phyloP scores from a whole-genome alignment of 2,113 vertebrate genomes.

The Rhegmatorhina hoffmannsi region DNA sequence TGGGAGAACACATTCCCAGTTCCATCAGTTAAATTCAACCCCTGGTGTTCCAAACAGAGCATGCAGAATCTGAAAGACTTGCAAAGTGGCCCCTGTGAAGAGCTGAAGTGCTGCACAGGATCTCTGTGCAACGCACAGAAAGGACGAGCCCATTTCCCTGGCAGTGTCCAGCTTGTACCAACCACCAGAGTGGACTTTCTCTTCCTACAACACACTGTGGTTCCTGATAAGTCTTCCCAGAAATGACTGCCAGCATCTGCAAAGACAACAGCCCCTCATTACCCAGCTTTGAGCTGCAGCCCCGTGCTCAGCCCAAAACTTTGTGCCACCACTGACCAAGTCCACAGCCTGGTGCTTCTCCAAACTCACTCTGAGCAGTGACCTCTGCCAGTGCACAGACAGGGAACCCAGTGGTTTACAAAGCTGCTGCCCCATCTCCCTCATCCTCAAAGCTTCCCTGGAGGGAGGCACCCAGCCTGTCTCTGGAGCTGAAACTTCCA shows the following conservation, averaged over 20 bases:
- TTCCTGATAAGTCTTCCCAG: not conserved
- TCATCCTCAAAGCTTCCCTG: not conserved
- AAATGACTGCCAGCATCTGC: not conserved
- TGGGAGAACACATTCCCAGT: not conserved
- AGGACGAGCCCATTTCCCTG: not conserved
- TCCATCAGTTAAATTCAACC: not conserved
- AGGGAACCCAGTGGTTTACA: not conserved
- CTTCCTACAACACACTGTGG: not conserved
- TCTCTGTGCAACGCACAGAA: not conserved
- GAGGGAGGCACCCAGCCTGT: not conserved
- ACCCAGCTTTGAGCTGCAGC: not conserved
- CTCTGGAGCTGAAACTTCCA: not conserved
- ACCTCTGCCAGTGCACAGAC: not conserved
- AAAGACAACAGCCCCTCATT: not conserved
- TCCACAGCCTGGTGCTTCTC: not conserved
- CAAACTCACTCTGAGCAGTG: not conserved
- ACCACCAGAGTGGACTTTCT: not conserved
- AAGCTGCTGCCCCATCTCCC: not conserved
- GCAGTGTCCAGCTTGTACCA: not conserved
- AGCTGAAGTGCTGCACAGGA: not conserved
- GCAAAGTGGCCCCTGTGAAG: not conserved
- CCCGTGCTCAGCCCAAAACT: not conserved
- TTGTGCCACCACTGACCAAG: not conserved
- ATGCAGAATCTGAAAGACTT: not conserved
- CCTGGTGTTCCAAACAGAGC: not conserved